These are phyloP conservation scores for Steinernema scapterisci DNA, from an alignment of 2,888 invertebrate species.

Conservation along the genomic window DNA sequence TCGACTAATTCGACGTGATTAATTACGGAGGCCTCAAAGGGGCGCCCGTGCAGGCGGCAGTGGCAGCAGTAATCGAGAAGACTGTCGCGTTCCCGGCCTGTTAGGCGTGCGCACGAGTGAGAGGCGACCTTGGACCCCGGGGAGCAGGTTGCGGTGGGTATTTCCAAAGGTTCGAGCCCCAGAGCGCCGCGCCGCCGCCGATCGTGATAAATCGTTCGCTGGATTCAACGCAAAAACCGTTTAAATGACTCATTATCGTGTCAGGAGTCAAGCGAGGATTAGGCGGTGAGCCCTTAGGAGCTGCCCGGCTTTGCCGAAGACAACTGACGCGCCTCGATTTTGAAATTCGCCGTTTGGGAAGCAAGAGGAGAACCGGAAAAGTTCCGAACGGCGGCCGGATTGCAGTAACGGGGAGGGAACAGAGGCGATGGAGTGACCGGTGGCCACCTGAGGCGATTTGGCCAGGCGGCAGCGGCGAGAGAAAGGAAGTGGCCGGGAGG, in stretches of 20 bases:
- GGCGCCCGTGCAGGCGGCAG: conserved; percentile 5
- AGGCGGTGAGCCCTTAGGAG: not conserved
- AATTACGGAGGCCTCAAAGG: conserved; percentile 23
- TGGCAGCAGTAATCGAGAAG: not conserved
- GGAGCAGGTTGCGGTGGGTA: not conserved
- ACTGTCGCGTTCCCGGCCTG: conserved; percentile 15
- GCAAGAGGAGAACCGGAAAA: not conserved
- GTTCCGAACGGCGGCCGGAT: not conserved
- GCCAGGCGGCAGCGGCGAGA: conserved; percentile 19
- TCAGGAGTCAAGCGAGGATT: conserved; percentile 2
- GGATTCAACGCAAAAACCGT: conserved; percentile 15
- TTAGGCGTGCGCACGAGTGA: not conserved
- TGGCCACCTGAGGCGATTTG: conserved; percentile 12
- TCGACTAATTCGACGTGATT: conserved; percentile 31
- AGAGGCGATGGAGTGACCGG: not conserved
- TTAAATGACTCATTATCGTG: conserved; percentile 28
- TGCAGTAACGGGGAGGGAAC: not conserved
- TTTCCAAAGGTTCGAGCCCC: not conserved
- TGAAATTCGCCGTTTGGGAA: conserved; percentile 14
- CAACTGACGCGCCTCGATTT: conserved; percentile 18
- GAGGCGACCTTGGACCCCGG: conserved; percentile 1
- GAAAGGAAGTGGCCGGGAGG: not conserved
- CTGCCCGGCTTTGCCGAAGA: not conserved
- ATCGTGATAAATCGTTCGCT: not conserved
- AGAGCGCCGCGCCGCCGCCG: not conserved